These are phyloP conservation scores for Melipona bicolor DNA, from an alignment of 2,888 invertebrate species.

Conservation along the genomic window DNA sequence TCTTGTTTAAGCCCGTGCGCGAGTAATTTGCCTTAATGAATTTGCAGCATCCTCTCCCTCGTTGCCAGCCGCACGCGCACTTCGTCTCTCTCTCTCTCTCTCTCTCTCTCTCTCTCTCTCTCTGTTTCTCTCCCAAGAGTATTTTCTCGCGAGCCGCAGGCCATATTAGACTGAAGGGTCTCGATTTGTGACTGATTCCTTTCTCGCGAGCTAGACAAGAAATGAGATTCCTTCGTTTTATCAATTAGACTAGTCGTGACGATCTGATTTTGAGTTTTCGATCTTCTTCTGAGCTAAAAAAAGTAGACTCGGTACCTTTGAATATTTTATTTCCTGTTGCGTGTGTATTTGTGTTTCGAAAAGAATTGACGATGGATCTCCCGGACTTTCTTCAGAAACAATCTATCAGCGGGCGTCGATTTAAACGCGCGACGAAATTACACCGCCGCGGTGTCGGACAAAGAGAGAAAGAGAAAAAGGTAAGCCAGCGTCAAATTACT, in stretches of 20 bases:
- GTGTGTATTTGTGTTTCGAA: too few species aligned
- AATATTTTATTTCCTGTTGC: too few species aligned
- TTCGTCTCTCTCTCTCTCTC: neutral
- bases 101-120: neutral
- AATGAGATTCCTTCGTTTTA: neutral
- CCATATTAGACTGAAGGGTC: conserved; percentile 13
- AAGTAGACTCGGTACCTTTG: too few species aligned
- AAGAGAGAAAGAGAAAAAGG: conserved; percentile 8
- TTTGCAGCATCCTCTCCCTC: conserved; percentile 55
- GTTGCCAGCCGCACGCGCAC: conserved; percentile 1
- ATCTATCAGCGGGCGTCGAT: neutral
- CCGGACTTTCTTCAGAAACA: neutral
- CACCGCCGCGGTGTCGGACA: neutral
- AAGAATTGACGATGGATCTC: too few species aligned
- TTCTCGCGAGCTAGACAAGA: neutral
- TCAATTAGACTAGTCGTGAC: neutral
- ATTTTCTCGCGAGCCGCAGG: neutral
- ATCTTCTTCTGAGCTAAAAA: too few species aligned
- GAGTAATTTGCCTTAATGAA: conserved; percentile 72
- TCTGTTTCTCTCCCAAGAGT: neutral
- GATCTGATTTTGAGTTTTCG: too few species aligned
- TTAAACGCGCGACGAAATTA: conserved; percentile 24
- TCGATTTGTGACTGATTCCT: conserved; percentile 42
- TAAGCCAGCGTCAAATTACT: conserved; percentile 23
- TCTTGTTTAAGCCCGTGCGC: conserved; percentile 66